phyloP scores from a whole-genome alignment of 2,797 vertebrate species.

The Hypotaenidia philippensis region DNA sequence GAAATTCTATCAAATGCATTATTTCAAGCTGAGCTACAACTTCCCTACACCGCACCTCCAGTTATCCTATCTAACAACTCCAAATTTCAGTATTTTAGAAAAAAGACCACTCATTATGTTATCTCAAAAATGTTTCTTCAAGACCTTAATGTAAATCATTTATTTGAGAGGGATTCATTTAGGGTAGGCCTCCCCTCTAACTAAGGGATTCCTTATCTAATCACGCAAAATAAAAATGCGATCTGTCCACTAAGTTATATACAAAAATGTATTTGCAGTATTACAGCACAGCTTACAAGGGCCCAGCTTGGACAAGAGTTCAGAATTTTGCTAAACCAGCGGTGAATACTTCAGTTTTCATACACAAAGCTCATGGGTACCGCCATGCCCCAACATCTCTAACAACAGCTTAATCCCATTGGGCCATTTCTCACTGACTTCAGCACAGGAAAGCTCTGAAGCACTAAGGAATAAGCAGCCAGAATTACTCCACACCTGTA shows the following conservation, averaged over 20 bases:
- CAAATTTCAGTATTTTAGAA: neutral
- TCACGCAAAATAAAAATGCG: neutral
- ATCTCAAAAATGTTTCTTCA: neutral
- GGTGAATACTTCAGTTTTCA: neutral
- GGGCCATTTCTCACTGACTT: neutral
- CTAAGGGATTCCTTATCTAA: neutral
- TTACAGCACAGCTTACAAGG: neutral
- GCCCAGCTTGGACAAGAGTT: neutral
- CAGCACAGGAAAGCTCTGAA: neutral
- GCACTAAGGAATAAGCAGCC: neutral
- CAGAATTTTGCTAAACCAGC: neutral
- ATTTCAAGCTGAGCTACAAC: neutral
- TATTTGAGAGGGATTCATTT: neutral
- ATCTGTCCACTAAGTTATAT: neutral
- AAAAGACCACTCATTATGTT: neutral
- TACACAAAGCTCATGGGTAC: neutral
- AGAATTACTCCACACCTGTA: constrained; percentile 55
- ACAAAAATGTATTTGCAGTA: neutral
- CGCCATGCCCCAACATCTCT: neutral
- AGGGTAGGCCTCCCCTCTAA: neutral
- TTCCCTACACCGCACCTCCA: neutral
- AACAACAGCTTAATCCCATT: neutral
- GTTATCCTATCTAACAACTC: neutral
- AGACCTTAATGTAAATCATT: neutral
- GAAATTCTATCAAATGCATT: neutral